Percentiles rank a stretch among this genome's conserved stretches.
Evolutionary conservation across 2,113 vertebrate genomes (phyloP).

Genomic region (Passer domesticus): DNA sequence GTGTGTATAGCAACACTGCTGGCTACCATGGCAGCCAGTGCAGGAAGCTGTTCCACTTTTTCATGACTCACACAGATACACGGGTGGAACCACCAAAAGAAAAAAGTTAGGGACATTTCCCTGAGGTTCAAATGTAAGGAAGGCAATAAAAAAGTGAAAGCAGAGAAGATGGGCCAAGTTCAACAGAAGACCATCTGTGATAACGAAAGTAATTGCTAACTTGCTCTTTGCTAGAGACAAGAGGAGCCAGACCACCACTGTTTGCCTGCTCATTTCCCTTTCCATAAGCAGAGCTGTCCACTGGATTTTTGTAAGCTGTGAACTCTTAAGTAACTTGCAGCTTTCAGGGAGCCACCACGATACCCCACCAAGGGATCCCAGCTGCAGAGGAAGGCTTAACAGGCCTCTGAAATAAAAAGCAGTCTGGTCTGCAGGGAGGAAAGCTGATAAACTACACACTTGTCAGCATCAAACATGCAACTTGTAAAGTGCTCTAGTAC

Average conservation of each 20-base stretch:
- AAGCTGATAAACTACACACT: neutral
- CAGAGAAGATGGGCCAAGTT: neutral
- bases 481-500: neutral
- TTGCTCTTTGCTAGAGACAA: neutral
- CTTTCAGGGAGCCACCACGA: neutral
- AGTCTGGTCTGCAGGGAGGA: neutral
- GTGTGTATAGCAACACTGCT: neutral
- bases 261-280: neutral
- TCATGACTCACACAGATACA: neutral
- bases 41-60: neutral
- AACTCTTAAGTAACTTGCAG: fast-evolving
- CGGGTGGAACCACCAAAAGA: neutral
- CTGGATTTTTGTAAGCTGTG: neutral
- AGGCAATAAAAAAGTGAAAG: neutral
- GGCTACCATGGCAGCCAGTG: neutral
- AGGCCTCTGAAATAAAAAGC: neutral
- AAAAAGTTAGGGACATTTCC: neutral
- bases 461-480: neutral
- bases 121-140: neutral
- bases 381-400: neutral
- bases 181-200: neutral
- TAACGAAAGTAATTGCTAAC: neutral
- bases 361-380: neutral
- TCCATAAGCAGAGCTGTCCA: neutral
- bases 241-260: neutral